These are phyloP conservation scores for Ia io DNA, from an alignment of 2,113 vertebrate genomes.

Conservation along the genomic window DNA sequence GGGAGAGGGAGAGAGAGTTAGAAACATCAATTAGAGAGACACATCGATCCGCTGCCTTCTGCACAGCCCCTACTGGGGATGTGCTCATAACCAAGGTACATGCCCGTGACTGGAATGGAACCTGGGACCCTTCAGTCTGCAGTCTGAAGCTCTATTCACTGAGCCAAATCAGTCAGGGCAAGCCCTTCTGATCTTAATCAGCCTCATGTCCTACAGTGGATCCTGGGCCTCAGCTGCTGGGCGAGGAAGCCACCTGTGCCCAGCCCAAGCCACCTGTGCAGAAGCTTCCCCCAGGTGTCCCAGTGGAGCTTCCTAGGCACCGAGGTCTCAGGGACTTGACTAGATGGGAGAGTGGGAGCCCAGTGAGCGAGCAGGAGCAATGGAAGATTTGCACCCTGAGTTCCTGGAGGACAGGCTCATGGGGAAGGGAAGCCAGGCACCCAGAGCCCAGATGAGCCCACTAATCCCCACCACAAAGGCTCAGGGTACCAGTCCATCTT, in stretches of 20 bases:
- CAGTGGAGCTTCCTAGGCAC: fast-evolving
- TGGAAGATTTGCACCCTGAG: not conserved
- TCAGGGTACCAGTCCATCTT: not conserved
- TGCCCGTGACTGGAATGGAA: too few relatives aligned
- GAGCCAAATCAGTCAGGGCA: too few relatives aligned
- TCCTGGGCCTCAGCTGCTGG: not conserved
- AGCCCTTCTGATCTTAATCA: not conserved
- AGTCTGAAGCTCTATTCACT: too few relatives aligned
- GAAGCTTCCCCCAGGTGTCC: not conserved
- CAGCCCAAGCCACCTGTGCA: not conserved
- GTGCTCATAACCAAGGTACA: too few relatives aligned
- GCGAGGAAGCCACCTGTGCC: fast-evolving
- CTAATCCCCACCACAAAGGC: not conserved
- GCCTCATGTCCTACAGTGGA: fast-evolving
- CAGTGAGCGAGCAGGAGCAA: not conserved
- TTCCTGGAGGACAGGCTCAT: not conserved
- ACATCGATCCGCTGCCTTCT: too few relatives aligned
- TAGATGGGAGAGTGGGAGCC: not conserved
- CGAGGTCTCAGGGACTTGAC: not conserved
- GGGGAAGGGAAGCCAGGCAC: not conserved
- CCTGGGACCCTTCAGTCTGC: too few relatives aligned
- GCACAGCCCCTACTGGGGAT: too few relatives aligned
- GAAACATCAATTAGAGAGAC: too few relatives aligned
- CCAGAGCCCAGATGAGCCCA: not conserved
- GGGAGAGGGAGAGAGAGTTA: too few relatives aligned